A percentile compares a stretch with the other conserved stretches of the same genome.
Evolutionary conservation across 1,140 invertebrate species (phyloP).

Genomic region (Laupala kohalensis): DNA sequence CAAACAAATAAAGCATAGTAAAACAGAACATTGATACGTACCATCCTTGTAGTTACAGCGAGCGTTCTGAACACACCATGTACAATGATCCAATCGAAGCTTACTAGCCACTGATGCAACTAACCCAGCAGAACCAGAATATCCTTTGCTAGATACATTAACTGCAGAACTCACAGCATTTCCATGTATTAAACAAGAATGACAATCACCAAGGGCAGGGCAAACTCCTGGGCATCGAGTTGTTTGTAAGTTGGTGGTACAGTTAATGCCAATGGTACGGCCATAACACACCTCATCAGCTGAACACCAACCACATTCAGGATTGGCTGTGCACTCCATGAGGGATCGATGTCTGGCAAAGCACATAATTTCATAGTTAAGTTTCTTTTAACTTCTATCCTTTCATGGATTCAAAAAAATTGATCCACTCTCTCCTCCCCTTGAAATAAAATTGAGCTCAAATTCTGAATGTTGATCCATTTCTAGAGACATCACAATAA

Average conservation of each 20-base stretch:
- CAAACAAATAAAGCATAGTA: background rate
- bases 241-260: slow-evolving; percentile 77
- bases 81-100: slow-evolving; percentile 60
- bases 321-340: slow-evolving; percentile 70
- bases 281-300: slow-evolving; percentile 71
- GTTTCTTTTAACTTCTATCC: no score
- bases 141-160: background rate
- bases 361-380: no score
- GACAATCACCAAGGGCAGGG: slow-evolving; percentile 70
- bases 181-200: slow-evolving; percentile 71
- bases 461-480: no score
- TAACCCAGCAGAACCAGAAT: slow-evolving; percentile 5
- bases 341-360: slow-evolving; percentile 49
- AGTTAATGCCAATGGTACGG: slow-evolving; percentile 64
- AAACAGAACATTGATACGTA: slow-evolving; percentile 21
- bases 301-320: slow-evolving; percentile 88
- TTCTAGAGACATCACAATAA: no score
- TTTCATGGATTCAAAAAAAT: no score
- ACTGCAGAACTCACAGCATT: slow-evolving; percentile 25
- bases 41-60: slow-evolving; percentile 75
- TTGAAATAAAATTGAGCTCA: no score
- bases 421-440: no score
- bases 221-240: slow-evolving; percentile 68
- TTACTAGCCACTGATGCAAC: slow-evolving; percentile 54
- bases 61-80: slow-evolving; percentile 86